A percentile compares a stretch with the other conserved stretches of the same genome.
These are phyloP conservation scores for Perizoma flavofasciatum DNA, from an alignment of 2,888 invertebrate species.

Conservation along the genomic window DNA sequence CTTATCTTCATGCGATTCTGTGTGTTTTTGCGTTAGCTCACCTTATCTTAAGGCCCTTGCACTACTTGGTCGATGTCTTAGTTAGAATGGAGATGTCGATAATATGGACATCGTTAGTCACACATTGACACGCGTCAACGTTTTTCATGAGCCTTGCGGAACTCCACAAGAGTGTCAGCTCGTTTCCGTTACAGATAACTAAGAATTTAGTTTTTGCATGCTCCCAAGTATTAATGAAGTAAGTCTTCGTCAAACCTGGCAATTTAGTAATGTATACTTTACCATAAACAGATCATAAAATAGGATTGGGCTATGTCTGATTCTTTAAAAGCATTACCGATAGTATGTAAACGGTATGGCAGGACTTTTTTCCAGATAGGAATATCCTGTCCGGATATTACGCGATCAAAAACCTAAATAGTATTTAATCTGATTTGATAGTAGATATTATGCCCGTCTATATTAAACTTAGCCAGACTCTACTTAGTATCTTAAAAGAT, in stretches of 20 bases:
- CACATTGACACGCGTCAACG: slow-evolving; percentile 11
- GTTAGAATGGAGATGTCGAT: slow-evolving; percentile 8
- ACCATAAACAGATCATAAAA: slow-evolving; percentile 42
- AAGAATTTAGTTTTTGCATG: slow-evolving; percentile 50
- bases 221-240: slow-evolving; percentile 46
- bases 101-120: slow-evolving; percentile 23
- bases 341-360: slow-evolving; percentile 11
- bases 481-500: too few relatives aligned
- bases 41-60: not conserved
- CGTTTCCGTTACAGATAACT: slow-evolving; percentile 59
- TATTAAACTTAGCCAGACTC: too few relatives aligned
- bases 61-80: slow-evolving; percentile 4
- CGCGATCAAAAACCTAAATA: slow-evolving; percentile 10
- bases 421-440: slow-evolving; percentile 5
- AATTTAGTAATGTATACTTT: slow-evolving; percentile 53
- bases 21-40: too few relatives aligned
- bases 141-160: slow-evolving; percentile 32
- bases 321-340: slow-evolving; percentile 22
- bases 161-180: slow-evolving; percentile 48
- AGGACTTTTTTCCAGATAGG: slow-evolving; percentile 13
- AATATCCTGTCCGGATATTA: slow-evolving; percentile 21
- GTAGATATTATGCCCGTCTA: too few relatives aligned
- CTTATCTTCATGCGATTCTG: too few relatives aligned
- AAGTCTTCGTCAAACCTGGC: slow-evolving; percentile 46
- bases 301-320: slow-evolving; percentile 32